phyloP scores from a whole-genome alignment of 2,888 invertebrate genomes.

The Eupelmus urozonus region DNA sequence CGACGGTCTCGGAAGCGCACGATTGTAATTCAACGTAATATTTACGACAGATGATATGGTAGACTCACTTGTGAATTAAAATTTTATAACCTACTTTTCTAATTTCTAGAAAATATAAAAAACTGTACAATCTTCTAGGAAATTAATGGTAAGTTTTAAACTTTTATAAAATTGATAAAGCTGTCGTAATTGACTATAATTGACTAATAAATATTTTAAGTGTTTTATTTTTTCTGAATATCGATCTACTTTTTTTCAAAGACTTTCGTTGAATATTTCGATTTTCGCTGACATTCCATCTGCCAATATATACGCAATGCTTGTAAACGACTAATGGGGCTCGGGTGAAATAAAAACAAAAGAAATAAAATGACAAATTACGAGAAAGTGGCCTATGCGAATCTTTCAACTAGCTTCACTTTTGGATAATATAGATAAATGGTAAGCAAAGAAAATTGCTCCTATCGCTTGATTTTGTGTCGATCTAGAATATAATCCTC shows the following conservation, averaged over 20 bases:
- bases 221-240: slow-evolving; percentile 35
- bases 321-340: slow-evolving; percentile 22
- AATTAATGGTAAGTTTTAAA: slow-evolving; percentile 39
- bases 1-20: slow-evolving; percentile 44
- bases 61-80: slow-evolving; percentile 42
- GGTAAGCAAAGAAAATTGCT: slow-evolving; percentile 4
- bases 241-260: slow-evolving; percentile 30
- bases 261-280: slow-evolving; percentile 24
- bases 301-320: slow-evolving; percentile 30
- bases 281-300: slow-evolving; percentile 54
- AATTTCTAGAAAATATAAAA: slow-evolving; percentile 45
- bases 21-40: slow-evolving; percentile 44
- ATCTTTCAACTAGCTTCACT: slow-evolving; percentile 21
- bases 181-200: slow-evolving; percentile 18
- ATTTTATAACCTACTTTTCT: slow-evolving; percentile 57
- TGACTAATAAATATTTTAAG: slow-evolving; percentile 34
- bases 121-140: slow-evolving; percentile 46
- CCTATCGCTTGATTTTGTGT: slow-evolving; percentile 15
- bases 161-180: slow-evolving; percentile 50
- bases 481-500: slow-evolving; percentile 15
- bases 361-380: slow-evolving; percentile 14
- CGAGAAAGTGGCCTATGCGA: slow-evolving; percentile 38
- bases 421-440: slow-evolving; percentile 2
- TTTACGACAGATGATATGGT: slow-evolving; percentile 11
- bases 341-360: slow-evolving; percentile 3